Evolutionary conservation across 2,797 vertebrate species (phyloP), one percentile per base, ranked within the genome.

Genomic region (Helicolenus hilgendorfi): DNA sequence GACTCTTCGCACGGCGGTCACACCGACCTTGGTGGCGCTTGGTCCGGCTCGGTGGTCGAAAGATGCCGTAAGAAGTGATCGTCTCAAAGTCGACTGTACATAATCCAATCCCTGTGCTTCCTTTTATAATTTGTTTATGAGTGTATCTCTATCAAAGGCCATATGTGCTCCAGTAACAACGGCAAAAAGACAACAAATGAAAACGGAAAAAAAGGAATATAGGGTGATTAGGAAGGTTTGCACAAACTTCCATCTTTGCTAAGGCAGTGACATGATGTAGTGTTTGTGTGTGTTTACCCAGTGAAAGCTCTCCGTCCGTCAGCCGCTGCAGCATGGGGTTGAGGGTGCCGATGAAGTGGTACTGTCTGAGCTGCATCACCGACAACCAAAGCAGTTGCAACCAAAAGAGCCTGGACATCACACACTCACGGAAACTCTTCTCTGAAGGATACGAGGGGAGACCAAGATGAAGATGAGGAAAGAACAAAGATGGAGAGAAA

Each of bases 311-410:
- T 13, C 94, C 93, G 0, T 0, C 7, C 0, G 98, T 97, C 87
- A 99, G 84, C 29, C 86, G 96, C 65, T 94, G 95, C 5, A 99
- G 96, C 81, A 97, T 97, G 0, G 98, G 96, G 95, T 99, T 98
- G 71, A 99, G 97, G n/a, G 98, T 98, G 29, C 98, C 98, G 0
- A 99, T 99, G 93, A 99, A 99, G 77, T 99, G 94, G 86, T 98
- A 98, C 36, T 99, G 98, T 64, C 98, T 97, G 82, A 99, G 87
- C 96, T 99, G 98, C 95, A 98, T 98, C 84, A 97, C 94, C 0
- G 99, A 99, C 82, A 99, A 91, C 98, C 99, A 99, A 2, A 96
- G 11, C 89, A 98, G 88, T n/a, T 99, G 98, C 89, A 95, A 98
- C 36, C 91, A 2, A 0, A 98, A 99, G 78, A 98, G 95, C 94